Conservation (phyloP, 2,888 invertebrate genomes). For the Chromoteleia sp. region DNA sequence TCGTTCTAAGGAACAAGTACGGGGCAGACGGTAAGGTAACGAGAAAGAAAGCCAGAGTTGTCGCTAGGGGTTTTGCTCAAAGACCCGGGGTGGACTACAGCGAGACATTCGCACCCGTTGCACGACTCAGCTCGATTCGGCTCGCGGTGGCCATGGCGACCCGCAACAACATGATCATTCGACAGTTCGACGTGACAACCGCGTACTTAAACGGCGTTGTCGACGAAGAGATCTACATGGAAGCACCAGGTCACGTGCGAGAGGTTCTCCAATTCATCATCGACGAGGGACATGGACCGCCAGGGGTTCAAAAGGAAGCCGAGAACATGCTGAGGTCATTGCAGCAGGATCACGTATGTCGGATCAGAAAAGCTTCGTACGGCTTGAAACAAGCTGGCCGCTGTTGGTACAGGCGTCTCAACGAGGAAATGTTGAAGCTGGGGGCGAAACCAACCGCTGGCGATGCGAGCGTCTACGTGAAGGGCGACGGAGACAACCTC, state of each 20-base stretch:
- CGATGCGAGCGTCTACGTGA: slow-evolving; percentile 10
- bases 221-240: slow-evolving; percentile 7
- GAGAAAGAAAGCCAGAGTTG: not conserved
- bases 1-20: not conserved
- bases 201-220: slow-evolving; percentile 38
- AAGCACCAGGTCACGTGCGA: not conserved
- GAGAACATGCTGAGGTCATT: not conserved
- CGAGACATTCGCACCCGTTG: not conserved
- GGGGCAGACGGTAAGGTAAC: not conserved
- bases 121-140: not conserved
- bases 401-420: slow-evolving; percentile 13
- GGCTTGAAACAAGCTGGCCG: slow-evolving; percentile 36
- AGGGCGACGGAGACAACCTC: not conserved
- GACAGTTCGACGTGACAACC: not conserved
- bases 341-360: not conserved
- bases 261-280: not conserved
- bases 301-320: not conserved
- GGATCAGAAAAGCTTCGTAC: slow-evolving; percentile 3
- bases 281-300: not conserved
- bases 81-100: not conserved
- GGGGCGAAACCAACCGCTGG: not conserved
- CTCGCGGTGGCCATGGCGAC: not conserved
- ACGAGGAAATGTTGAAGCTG: not conserved
- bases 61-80: not conserved
- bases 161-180: not conserved